Conservation (phyloP, 2,797 vertebrate species). For the Threskiornis aethiopicus region DNA sequence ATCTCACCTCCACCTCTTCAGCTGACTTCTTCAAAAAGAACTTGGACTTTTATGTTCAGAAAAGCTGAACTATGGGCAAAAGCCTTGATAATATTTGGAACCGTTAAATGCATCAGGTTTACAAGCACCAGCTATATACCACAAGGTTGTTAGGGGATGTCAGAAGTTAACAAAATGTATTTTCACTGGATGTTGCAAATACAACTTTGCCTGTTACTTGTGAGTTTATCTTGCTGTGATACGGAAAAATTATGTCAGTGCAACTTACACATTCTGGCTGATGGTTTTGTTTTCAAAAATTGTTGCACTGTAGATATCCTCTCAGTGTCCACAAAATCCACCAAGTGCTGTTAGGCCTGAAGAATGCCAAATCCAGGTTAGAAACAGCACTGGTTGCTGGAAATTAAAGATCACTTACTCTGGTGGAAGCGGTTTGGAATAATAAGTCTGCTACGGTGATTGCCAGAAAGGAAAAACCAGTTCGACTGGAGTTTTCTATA, state of each 20-base stretch:
- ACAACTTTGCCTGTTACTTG: not conserved
- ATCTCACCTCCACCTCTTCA: not conserved
- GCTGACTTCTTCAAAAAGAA: not conserved
- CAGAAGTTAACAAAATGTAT: not conserved
- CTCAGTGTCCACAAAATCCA: not conserved
- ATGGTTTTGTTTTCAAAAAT: not conserved
- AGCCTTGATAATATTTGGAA: not conserved
- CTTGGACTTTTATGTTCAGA: not conserved
- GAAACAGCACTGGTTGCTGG: not conserved
- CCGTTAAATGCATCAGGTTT: not conserved
- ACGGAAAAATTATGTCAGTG: not conserved
- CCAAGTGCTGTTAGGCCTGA: not conserved
- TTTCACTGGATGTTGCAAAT: not conserved
- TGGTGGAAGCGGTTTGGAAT: not conserved
- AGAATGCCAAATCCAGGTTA: not conserved
- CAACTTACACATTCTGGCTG: not conserved
- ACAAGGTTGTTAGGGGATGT: not conserved
- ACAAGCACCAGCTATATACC: not conserved
- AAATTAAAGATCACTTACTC: not conserved
- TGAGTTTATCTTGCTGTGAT: not conserved
- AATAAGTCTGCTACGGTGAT: not conserved
- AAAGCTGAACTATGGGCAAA: not conserved
- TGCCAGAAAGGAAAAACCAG: slow-evolving; percentile 40
- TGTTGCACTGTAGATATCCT: not conserved
- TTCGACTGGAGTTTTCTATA: slow-evolving; percentile 36